Base-by-base conservation (phyloP, 2,797 vertebrate species). In the Gadopsis marmoratus region DNA sequence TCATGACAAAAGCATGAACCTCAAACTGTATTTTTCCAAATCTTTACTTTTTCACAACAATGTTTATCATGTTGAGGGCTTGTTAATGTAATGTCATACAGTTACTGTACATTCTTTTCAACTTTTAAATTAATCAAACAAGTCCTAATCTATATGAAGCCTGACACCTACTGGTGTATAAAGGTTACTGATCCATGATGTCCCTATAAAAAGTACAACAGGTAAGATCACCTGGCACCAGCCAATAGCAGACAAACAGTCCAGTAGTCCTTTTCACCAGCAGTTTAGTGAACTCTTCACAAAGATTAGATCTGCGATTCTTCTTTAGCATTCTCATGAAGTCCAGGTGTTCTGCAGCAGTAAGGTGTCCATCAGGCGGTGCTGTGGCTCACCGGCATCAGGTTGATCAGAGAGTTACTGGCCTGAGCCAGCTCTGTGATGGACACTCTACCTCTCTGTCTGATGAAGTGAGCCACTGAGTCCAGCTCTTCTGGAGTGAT, bases 391-490 rank as follows among this genome's bases (percentile, higher is more conserved):
- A 96, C 95, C 0, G 95, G 96, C 47, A 88, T 94, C 56, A 99
- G 97, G 88, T 97, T 96, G 90, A 99, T 97, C 6, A 99, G 96
- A 6, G 96, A 96, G 94, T 97, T 98, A 88, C 97, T 99, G 78
- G 97, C 97, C 89, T 95, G 96, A 51, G 96, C 98, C 90, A 99
- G 95, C 61, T 99, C 98, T 0, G 96, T 80, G 48, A 99, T 98
- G 89, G 98, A 99, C 17, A 99, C 95, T 3, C 98, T 89, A 23
- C 98, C 98, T 74, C 97, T 93, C 92, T 96, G 96, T 50, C 89
- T 95, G 92, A 99, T 97, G 83, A 96, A 99, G 71, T 92, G 95
- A 59, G 97, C 97, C 90, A 99, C 96, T 0, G 97, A 96, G 2
- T 95, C 91, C 95, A 99, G 91, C 89, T 99, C 98, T 62, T 97